Conservation (phyloP, 2,888 invertebrate species). For the Dryocosmus kuriphilus region DNA sequence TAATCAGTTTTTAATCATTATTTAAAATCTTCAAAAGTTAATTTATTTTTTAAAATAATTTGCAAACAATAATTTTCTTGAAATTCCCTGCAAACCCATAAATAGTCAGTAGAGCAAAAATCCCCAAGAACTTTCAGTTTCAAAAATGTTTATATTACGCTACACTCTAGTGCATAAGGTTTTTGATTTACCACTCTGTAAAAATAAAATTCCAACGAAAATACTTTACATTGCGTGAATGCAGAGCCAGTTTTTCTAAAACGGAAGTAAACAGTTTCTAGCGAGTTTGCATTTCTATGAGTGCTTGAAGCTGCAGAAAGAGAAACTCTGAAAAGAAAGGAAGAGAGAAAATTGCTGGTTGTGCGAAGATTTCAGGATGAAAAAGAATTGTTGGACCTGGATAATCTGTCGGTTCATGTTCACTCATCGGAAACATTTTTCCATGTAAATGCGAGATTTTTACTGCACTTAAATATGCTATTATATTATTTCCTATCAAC, state of each 20-base stretch:
- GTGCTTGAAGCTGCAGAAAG: slow-evolving; percentile 61
- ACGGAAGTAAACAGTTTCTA: not conserved
- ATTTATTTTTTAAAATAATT: no score
- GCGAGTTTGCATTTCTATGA: not conserved
- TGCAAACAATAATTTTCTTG: no score
- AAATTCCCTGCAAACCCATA: no score
- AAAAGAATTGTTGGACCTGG: slow-evolving; percentile 55
- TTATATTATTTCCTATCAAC: slow-evolving; percentile 52
- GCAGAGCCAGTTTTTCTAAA: not conserved
- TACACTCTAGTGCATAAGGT: not conserved
- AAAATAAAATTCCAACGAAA: not conserved
- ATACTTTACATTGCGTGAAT: not conserved
- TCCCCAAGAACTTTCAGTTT: no score
- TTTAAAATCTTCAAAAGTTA: no score
- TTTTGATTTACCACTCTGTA: not conserved
- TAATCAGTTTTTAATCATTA: no score
- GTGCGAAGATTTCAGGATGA: slow-evolving; percentile 63
- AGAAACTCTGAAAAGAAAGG: slow-evolving; percentile 56
- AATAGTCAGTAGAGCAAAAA: no score
- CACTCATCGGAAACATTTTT: slow-evolving; percentile 64
- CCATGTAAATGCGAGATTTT: slow-evolving; percentile 58
- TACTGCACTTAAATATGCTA: slow-evolving; percentile 70
- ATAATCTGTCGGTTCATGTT: slow-evolving; percentile 65
- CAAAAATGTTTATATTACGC: no score
- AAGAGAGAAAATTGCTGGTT: slow-evolving; percentile 64